phyloP scores from a whole-genome alignment of 2,797 vertebrate species.

The Simalia tracyae region DNA sequence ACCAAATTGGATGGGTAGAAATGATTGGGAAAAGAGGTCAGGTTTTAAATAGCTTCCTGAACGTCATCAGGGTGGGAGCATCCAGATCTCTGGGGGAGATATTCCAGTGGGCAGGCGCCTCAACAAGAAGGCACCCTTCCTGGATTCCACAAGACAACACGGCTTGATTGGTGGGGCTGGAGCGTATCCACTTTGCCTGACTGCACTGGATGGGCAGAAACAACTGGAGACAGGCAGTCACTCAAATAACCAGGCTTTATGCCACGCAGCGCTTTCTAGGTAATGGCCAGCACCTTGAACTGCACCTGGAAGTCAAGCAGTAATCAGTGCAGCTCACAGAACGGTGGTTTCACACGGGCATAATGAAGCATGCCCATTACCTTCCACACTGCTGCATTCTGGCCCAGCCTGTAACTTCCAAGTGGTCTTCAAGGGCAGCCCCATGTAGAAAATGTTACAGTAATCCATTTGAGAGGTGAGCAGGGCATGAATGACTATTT shows the following conservation, averaged over 20 bases:
- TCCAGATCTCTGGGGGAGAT: not conserved
- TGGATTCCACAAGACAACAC: not conserved
- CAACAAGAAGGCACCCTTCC: not conserved
- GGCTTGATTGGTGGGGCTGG: not conserved
- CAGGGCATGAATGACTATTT: not conserved
- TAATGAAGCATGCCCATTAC: not conserved
- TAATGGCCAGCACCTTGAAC: not conserved
- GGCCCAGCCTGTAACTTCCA: not conserved
- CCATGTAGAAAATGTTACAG: not conserved
- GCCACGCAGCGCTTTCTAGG: not conserved
- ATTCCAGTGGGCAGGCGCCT: not conserved
- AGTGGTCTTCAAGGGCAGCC: not conserved
- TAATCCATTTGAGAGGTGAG: not conserved
- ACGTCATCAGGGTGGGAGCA: not conserved
- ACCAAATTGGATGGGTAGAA: too few relatives aligned
- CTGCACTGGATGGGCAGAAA: not conserved
- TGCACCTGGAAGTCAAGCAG: not conserved
- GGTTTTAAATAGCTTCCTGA: not conserved
- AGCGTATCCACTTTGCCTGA: not conserved
- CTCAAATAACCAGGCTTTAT: not conserved
- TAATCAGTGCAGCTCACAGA: not conserved
- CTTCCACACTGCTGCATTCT: not conserved
- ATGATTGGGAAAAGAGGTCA: too few relatives aligned
- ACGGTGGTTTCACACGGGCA: not conserved
- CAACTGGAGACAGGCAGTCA: not conserved